Conservation (phyloP, 2,113 vertebrate species). For the Coregonus clupeaformis region DNA sequence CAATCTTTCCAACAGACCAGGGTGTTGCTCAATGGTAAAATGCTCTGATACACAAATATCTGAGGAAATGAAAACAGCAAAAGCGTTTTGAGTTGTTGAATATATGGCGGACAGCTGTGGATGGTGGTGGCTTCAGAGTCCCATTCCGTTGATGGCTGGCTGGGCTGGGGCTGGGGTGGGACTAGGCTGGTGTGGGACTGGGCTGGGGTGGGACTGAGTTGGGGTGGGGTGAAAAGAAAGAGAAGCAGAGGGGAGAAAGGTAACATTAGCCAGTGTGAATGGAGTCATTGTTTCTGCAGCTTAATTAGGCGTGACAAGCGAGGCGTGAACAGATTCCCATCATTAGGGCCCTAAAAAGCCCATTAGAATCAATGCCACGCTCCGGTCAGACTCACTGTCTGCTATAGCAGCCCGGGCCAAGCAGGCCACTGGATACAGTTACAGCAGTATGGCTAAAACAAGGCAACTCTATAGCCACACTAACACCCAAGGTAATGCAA, state of each 20-base stretch:
- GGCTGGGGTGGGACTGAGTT: neutral
- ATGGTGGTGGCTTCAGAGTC: conserved; percentile 12
- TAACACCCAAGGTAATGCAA: conserved; percentile 80
- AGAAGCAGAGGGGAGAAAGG: conserved; percentile 39
- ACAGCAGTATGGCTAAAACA: conserved; percentile 70
- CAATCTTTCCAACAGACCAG: neutral
- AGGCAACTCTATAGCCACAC: conserved; percentile 67
- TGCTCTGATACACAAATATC: too few species aligned
- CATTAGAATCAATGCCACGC: conserved; percentile 91
- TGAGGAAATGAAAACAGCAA: neutral
- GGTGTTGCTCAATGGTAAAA: neutral
- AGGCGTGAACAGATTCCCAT: conserved; percentile 96
- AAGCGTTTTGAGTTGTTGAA: neutral
- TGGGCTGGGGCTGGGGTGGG: conserved; percentile 13
- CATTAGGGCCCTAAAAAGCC: conserved; percentile 85
- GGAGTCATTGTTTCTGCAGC: conserved; percentile 82
- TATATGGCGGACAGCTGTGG: conserved; percentile 18
- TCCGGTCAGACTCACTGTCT: conserved; percentile 90
- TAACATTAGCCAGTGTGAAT: conserved; percentile 80
- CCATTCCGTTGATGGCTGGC: conserved; percentile 26
- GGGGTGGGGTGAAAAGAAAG: conserved; percentile 46
- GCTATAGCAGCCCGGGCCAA: conserved; percentile 62
- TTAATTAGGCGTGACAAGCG: conserved; percentile 81
- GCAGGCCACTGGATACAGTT: conserved; percentile 83
- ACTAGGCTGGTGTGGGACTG: too few species aligned